These are phyloP conservation scores for Atherix ibis DNA, from an alignment of 2,888 invertebrate genomes.

Conservation along the genomic window DNA sequence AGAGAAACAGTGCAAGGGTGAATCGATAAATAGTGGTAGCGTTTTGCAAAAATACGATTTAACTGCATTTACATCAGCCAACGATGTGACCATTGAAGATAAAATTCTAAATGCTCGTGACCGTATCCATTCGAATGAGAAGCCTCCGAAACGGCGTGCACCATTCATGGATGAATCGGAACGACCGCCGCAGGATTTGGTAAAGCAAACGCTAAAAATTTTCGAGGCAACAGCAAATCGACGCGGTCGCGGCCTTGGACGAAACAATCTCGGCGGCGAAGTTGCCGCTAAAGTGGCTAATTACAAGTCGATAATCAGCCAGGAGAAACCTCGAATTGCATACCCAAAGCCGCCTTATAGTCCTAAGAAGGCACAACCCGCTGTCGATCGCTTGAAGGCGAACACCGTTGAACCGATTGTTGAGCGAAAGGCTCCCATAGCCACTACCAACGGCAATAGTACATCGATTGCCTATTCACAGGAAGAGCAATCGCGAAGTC, in stretches of 20 bases:
- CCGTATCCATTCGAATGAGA: constrained; percentile 31
- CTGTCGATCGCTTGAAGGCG: no score
- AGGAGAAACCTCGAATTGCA: constrained; percentile 37
- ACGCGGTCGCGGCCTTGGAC: constrained; percentile 32
- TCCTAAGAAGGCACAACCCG: constrained; percentile 16
- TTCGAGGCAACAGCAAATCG: constrained; percentile 55
- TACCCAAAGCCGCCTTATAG: constrained; percentile 35
- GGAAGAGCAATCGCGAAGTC: constrained; percentile 12
- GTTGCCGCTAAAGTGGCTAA: constrained; percentile 48
- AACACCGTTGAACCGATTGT: no score
- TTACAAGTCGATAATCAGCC: constrained; percentile 45
- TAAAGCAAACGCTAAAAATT: constrained; percentile 67
- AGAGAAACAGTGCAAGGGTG: constrained; percentile 3
- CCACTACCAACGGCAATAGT: constrained; percentile 8
- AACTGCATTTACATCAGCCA: constrained; percentile 2
- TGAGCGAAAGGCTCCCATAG: constrained; percentile 11
- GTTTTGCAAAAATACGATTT: background rate
- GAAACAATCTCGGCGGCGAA: constrained; percentile 33
- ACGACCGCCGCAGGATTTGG: constrained; percentile 77
- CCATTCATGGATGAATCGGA: constrained; percentile 56
- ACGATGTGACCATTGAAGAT: constrained; percentile 28
- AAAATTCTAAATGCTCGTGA: constrained; percentile 31
- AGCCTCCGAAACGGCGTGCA: constrained; percentile 40
- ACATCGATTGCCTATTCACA: constrained; percentile 2
- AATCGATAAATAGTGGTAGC: constrained; percentile 2